Evolutionary conservation across 2,888 invertebrate species (phyloP).

Genomic region (Rotaria socialis): DNA sequence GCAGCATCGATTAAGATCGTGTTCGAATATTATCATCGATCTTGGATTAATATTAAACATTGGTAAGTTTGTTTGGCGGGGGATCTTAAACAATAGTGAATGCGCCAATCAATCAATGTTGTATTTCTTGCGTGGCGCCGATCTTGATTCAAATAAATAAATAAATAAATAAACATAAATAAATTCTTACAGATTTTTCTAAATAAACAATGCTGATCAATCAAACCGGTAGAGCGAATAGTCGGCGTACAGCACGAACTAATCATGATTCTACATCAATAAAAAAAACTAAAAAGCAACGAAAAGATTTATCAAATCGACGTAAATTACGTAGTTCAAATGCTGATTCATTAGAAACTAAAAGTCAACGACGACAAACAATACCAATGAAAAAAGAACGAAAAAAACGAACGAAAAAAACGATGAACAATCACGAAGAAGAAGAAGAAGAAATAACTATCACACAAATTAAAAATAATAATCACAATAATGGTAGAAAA

Average conservation of each 20-base stretch:
- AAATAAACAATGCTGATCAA: neutral
- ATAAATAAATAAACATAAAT: neutral
- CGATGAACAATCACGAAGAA: neutral
- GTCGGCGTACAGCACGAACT: neutral
- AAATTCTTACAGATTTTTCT: neutral
- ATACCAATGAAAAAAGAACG: neutral
- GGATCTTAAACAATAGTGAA: neutral
- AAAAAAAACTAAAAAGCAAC: neutral
- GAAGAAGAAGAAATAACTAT: neutral
- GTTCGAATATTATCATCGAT: neutral
- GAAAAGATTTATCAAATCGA: neutral
- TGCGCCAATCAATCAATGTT: constrained; percentile 6
- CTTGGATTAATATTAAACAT: neutral
- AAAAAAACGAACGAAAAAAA: neutral
- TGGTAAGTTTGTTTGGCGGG: constrained; percentile 25
- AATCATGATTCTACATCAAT: neutral
- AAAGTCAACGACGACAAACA: neutral
- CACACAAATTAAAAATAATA: neutral
- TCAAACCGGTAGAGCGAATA: neutral
- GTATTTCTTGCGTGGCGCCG: neutral
- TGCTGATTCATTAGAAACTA: neutral
- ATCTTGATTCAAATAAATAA: neutral
- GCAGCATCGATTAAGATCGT: neutral
- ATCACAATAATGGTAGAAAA: too few species aligned
- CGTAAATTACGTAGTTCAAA: neutral